Percentiles rank a stretch among this genome's conserved stretches.
Evolutionary conservation across 2,113 vertebrate species (phyloP).

Genomic region (Corythoichthys intestinalis): DNA sequence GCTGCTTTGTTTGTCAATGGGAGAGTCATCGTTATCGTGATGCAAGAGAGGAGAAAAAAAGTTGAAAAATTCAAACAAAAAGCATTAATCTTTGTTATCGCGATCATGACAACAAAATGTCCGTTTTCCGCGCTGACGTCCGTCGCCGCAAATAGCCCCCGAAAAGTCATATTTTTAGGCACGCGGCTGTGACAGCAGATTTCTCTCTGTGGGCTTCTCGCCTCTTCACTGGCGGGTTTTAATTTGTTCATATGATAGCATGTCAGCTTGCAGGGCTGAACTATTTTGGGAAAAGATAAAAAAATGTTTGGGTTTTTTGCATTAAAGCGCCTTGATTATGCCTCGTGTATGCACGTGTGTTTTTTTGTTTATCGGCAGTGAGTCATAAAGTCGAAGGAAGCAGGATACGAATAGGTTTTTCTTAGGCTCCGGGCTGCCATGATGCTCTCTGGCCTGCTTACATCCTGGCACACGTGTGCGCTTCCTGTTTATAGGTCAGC

Average conservation of each 20-base stretch:
- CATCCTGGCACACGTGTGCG: constrained; percentile 30
- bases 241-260: neutral
- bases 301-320: neutral
- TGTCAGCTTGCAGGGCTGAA: too few relatives aligned
- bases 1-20: too few relatives aligned
- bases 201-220: constrained; percentile 2
- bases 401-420: constrained; percentile 3
- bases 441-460: constrained; percentile 43
- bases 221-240: neutral
- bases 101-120: neutral
- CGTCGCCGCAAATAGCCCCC: neutral
- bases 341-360: neutral
- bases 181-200: constrained; percentile 2
- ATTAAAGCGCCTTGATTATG: neutral
- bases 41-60: neutral
- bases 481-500: constrained; percentile 41
- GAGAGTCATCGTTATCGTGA: neutral
- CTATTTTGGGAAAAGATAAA: too few relatives aligned
- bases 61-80: neutral
- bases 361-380: constrained; percentile 26
- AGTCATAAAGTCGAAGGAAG: constrained; percentile 34
- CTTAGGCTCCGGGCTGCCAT: constrained; percentile 43
- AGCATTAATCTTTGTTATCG: neutral
- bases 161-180: constrained; percentile 5
- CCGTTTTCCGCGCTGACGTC: neutral